Evolutionary conservation across 2,113 vertebrate species (phyloP), one percentile per base, ranked within the genome.

Genomic region (Nerophis ophidion): DNA sequence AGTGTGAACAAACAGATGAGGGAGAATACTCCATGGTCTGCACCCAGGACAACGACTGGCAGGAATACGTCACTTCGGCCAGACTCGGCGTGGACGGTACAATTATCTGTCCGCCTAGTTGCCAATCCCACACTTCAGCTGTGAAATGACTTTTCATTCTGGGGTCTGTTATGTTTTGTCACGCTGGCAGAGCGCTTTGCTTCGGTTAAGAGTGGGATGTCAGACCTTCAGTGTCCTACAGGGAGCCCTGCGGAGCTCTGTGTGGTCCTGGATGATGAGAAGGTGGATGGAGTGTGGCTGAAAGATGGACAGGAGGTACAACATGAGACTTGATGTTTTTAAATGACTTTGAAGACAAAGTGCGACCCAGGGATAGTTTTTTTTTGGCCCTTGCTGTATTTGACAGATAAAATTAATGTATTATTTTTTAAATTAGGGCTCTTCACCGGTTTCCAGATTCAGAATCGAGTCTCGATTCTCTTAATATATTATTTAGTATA

Each of bases 201-300:
- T 64, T 75, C 82, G 0, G 58, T 87, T 57, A 87, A 88, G 68
- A 81, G 63, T 0, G 49, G 78, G 2, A 38, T 89, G 82, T 84
- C 80, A 1, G 74, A 89, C 1, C 1, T 65, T 44, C 71, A 76
- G 36, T 70, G 70, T 56, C 75, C 80, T 10, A 85, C 68, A 0
- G 74, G 80, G n/a, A 76, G 73, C 50, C 50, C 65, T 2, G 61
- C 83, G 0, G 70, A 91, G 71, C 45, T 88, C 51, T 86, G 52
- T 56, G 63, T 88, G 15, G 82, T 89, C 17, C 83, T 90, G 13
- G 85, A 84, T 6, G 78, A 87, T 14, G 72, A 81, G 54, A 90
- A 91, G 63, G 81, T 88, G 36, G 85, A 91, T 50, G 82, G 77
- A 34, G 63, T 84, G 44, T 87, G 81, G 82, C 77, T 90, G 7